These are phyloP conservation scores for Grammomys surdaster DNA, from an alignment of 2,113 vertebrate species.

Conservation along the genomic window DNA sequence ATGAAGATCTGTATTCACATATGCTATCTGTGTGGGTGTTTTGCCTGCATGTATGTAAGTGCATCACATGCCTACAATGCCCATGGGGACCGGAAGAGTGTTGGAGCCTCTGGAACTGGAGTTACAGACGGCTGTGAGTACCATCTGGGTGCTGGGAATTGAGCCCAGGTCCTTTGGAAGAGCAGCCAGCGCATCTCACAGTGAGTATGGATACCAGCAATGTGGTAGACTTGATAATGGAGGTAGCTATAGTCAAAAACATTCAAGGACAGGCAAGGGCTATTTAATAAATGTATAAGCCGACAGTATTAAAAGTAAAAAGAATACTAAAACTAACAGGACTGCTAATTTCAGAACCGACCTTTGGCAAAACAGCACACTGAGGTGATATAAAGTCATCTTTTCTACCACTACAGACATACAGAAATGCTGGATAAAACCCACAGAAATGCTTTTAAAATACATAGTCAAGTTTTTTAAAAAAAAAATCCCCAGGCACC, in stretches of 20 bases:
- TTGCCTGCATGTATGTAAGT: neutral
- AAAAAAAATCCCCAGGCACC: constrained; percentile 30
- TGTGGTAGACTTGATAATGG: neutral
- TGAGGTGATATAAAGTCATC: constrained; percentile 43
- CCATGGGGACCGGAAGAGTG: neutral
- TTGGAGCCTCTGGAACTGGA: neutral
- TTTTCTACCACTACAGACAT: constrained; percentile 57
- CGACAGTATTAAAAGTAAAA: constrained; percentile 37
- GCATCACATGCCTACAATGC: too few species aligned
- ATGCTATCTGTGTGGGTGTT: neutral
- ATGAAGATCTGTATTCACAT: neutral
- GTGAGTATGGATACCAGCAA: constrained; percentile 21
- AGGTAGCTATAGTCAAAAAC: neutral
- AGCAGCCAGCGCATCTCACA: neutral
- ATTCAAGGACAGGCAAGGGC: constrained; percentile 42
- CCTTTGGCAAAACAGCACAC: constrained; percentile 54
- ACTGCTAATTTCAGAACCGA: constrained; percentile 61
- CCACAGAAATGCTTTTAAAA: constrained; percentile 71
- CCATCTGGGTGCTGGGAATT: neutral
- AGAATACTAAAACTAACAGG: constrained; percentile 28
- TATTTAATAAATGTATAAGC: neutral
- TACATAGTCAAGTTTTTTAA: constrained; percentile 43
- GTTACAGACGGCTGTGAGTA: neutral
- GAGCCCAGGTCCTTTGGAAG: neutral
- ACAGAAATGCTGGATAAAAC: constrained; percentile 58